Evolutionary conservation across 1,140 invertebrate species (phyloP).

Genomic region (Planococcus citri): DNA sequence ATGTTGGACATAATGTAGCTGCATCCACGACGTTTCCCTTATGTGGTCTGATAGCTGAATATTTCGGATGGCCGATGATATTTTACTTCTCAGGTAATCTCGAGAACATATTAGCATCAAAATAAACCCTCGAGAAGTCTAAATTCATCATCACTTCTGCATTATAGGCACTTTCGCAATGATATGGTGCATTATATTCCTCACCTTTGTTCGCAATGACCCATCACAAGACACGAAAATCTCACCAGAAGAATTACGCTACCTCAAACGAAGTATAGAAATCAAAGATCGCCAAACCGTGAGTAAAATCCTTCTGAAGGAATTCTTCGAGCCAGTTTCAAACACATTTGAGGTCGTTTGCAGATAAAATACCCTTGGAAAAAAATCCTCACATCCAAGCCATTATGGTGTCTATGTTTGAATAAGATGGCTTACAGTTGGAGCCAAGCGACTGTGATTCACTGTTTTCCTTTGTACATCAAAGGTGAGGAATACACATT

Average conservation of each 20-base stretch:
- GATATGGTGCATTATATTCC: no score
- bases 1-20: background rate
- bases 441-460: background rate
- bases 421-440: background rate
- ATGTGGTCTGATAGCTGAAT: background rate
- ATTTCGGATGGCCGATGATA: background rate
- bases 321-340: background rate
- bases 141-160: no score
- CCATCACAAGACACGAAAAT: no score
- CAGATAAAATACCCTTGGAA: background rate
- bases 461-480: background rate
- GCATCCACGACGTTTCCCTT: background rate
- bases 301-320: no score
- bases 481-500: background rate
- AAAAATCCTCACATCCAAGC: background rate
- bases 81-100: background rate
- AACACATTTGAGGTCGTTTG: no score
- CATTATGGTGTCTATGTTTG: background rate
- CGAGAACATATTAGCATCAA: no score
- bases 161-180: no score
- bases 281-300: no score
- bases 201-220: no score
- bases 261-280: no score
- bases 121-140: no score
- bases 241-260: no score